Evolutionary conservation across 2,888 invertebrate species (phyloP).

Genomic region (Drosophila setosimentum): DNA sequence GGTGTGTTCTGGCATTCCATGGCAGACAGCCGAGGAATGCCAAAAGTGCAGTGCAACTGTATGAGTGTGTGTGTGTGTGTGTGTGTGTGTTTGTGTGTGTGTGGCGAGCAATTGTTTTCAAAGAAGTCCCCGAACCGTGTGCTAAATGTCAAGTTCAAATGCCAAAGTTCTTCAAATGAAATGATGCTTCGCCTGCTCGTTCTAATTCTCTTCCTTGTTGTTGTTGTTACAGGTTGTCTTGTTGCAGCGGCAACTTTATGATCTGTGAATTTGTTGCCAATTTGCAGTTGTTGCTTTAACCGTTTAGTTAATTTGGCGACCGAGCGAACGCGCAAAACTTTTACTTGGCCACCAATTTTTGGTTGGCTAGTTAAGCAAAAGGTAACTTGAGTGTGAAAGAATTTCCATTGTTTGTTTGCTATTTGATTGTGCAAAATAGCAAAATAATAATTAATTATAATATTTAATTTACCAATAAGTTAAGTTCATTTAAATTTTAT

Average conservation of each 20-base stretch:
- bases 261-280: constrained; percentile 79
- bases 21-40: constrained; percentile 72
- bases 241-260: constrained; percentile 68
- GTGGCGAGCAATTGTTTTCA: constrained; percentile 77
- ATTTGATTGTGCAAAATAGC: neutral
- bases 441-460: neutral
- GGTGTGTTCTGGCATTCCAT: constrained; percentile 64
- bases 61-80: constrained; percentile 24
- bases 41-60: constrained; percentile 69
- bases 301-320: constrained; percentile 74
- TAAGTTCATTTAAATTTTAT: neutral
- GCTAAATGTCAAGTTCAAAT: constrained; percentile 82
- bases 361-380: neutral
- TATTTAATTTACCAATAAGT: neutral
- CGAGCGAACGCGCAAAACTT: constrained; percentile 52
- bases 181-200: constrained; percentile 64
- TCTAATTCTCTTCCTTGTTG: constrained; percentile 3
- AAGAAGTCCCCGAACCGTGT: constrained; percentile 77
- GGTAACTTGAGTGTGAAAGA: neutral
- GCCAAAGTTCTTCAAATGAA: constrained; percentile 80
- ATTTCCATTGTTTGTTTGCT: neutral
- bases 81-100: constrained; percentile 27
- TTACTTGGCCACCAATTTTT: constrained; percentile 36
- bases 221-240: constrained; percentile 36
- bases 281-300: constrained; percentile 76